Conservation (phyloP, 2,888 invertebrate genomes). For the Drosophila nr. perissopoda region DNA sequence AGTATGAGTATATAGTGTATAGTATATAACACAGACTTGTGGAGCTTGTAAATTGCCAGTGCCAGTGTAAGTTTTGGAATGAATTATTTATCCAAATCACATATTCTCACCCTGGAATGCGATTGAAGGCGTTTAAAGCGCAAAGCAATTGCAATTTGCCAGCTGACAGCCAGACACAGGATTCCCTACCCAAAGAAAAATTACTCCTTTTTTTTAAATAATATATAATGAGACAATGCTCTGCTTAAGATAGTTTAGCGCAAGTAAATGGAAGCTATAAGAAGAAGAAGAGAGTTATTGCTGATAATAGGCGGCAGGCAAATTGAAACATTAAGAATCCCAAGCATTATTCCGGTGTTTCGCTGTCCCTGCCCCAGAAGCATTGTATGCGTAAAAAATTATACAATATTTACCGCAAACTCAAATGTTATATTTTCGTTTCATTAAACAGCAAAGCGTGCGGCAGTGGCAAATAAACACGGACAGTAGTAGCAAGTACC, state of each 20-base stretch:
- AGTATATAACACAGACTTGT: slow-evolving; percentile 15
- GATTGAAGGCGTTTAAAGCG: not conserved
- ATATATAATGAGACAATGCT: not conserved
- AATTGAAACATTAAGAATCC: slow-evolving; percentile 1
- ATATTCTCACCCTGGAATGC: slow-evolving; percentile 2
- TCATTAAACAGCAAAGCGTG: slow-evolving; percentile 70
- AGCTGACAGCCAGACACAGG: not conserved
- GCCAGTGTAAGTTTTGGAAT: slow-evolving; percentile 12
- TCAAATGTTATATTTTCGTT: slow-evolving; percentile 73
- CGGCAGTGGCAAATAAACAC: slow-evolving; percentile 56
- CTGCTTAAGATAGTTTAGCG: not conserved
- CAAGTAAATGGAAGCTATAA: not conserved
- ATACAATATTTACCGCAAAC: slow-evolving; percentile 68
- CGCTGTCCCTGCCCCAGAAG: not conserved
- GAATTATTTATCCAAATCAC: slow-evolving; percentile 36
- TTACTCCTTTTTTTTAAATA: not conserved
- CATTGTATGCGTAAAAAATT: slow-evolving; percentile 29
- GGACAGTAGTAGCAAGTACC: slow-evolving; percentile 38
- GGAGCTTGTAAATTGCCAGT: slow-evolving; percentile 16
- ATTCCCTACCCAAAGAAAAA: not conserved
- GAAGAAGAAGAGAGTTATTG: not conserved
- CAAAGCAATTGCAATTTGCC: not conserved
- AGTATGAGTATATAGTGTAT: slow-evolving; percentile 1
- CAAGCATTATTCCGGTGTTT: not conserved
- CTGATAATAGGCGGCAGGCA: not conserved